Conservation (phyloP, 2,797 vertebrate genomes). For the Steatocranus sp. region DNA sequence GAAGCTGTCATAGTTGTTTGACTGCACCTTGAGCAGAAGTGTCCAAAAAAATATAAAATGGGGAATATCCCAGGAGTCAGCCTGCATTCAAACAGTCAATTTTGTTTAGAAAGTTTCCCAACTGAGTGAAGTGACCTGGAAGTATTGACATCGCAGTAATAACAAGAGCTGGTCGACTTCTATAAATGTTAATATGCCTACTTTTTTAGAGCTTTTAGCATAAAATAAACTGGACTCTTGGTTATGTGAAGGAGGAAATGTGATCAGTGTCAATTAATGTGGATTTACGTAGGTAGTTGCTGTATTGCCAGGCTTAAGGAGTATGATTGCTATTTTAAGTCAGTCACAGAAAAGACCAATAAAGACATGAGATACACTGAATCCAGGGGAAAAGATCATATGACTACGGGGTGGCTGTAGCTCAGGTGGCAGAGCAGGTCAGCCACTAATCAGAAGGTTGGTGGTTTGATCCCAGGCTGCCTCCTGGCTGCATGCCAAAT, state of each 20-base stretch:
- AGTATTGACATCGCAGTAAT: neutral
- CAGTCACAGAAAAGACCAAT: neutral
- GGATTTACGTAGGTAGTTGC: neutral
- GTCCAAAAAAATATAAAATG: neutral
- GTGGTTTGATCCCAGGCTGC: too few species aligned
- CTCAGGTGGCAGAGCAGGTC: too few species aligned
- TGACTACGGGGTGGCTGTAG: too few species aligned
- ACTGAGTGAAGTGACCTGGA: neutral
- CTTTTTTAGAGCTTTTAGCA: neutral
- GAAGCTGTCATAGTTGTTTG: neutral
- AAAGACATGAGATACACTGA: rapidly evolving
- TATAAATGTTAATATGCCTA: neutral
- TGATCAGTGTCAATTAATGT: neutral
- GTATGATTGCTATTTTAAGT: neutral
- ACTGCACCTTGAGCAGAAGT: neutral
- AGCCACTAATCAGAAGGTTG: too few species aligned
- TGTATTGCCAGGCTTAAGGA: neutral
- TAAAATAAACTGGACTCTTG: neutral
- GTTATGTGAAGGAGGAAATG: neutral
- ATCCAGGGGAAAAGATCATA: neutral
- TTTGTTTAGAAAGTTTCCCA: neutral
- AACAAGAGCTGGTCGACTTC: neutral
- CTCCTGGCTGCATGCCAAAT: too few species aligned
- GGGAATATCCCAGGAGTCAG: neutral
- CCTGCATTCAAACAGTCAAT: neutral